phyloP scores from a whole-genome alignment of 2,888 invertebrate species.

The Stenurella melanura region DNA sequence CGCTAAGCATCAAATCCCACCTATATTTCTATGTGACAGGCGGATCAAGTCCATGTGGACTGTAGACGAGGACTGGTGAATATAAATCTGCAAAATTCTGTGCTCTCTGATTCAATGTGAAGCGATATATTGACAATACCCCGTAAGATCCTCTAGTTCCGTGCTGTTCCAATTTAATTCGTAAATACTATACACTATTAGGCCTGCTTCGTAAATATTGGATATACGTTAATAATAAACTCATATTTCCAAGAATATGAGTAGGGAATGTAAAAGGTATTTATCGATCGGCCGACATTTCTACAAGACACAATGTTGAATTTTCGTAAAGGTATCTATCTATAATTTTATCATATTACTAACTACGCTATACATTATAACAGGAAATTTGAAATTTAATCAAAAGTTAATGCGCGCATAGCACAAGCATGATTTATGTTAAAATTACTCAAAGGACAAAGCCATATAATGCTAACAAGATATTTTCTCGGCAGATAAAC shows the following conservation, averaged over 20 bases:
- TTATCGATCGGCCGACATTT: conserved; percentile 19
- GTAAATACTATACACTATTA: too few species aligned
- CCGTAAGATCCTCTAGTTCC: too few species aligned
- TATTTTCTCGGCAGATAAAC: conserved; percentile 16
- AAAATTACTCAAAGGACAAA: conserved; percentile 35
- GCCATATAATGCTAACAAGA: conserved; percentile 37
- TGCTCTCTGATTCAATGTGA: too few species aligned
- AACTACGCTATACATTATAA: conserved; percentile 16
- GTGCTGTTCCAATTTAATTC: too few species aligned
- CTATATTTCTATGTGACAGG: too few species aligned
- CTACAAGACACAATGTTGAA: conserved; percentile 1
- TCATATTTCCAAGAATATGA: conserved; percentile 18
- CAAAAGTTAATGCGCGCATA: conserved; percentile 33
- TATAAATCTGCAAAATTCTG: too few species aligned
- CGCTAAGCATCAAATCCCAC: too few species aligned
- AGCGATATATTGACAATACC: too few species aligned
- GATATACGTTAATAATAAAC: background rate
- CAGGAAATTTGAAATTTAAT: conserved; percentile 39
- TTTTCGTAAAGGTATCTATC: conserved; percentile 9
- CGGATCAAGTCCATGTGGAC: too few species aligned
- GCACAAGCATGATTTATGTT: conserved; percentile 31
- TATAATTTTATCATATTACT: conserved; percentile 31
- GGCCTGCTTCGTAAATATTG: background rate
- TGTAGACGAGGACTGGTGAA: too few species aligned
- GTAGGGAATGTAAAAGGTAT: conserved; percentile 4